phyloP scores from a whole-genome alignment of 2,888 invertebrate genomes.

The Metopia argyrocephala region DNA sequence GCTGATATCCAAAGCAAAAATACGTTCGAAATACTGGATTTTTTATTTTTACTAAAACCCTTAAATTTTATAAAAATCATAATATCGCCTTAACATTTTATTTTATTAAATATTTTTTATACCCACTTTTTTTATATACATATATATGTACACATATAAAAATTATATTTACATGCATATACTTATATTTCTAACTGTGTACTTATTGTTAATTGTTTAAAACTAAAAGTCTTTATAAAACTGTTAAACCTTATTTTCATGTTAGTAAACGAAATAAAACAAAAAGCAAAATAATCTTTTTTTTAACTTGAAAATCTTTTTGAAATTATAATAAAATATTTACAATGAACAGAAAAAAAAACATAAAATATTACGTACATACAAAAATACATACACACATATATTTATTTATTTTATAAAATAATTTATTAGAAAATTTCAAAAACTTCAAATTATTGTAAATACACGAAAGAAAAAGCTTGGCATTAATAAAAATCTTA shows the following conservation, averaged over 20 bases:
- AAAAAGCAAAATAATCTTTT: constrained; percentile 2
- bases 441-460: constrained; percentile 65
- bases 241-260: constrained; percentile 32
- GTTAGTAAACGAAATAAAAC: constrained; percentile 15
- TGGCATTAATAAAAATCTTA: constrained; percentile 65
- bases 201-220: constrained; percentile 33
- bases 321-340: constrained; percentile 20
- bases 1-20: no score
- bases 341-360: not conserved
- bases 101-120: no score
- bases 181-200: constrained; percentile 11
- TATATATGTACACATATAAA: not conserved
- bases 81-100: no score
- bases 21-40: no score
- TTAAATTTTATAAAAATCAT: no score
- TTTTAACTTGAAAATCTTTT: constrained; percentile 32
- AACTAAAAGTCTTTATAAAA: constrained; percentile 5
- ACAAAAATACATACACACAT: constrained; percentile 8
- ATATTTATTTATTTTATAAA: constrained; percentile 59
- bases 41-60: no score
- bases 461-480: constrained; percentile 66
- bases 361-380: constrained; percentile 28
- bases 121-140: no score
- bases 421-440: constrained; percentile 59
- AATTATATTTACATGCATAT: not conserved